Conservation (phyloP, 2,888 invertebrate species). For the Eristalis tenax region DNA sequence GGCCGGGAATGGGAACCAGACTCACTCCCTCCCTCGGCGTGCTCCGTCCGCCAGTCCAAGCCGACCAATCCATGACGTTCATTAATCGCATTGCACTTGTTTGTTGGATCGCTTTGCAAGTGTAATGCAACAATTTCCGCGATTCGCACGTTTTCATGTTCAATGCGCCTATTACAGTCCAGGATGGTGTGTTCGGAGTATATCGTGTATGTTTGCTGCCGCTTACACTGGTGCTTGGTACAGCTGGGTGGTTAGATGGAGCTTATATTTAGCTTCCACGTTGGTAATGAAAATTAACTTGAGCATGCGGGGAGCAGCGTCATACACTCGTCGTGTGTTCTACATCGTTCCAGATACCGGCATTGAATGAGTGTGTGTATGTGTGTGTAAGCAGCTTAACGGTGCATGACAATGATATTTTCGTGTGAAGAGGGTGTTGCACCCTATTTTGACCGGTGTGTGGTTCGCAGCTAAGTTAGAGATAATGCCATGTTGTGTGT, state of each 20-base stretch:
- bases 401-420: constrained; percentile 65
- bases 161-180: constrained; percentile 44
- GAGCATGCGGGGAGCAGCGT: constrained; percentile 23
- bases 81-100: constrained; percentile 64
- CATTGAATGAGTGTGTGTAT: background rate
- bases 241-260: background rate
- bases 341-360: constrained; percentile 21
- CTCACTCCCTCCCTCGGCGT: background rate
- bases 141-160: constrained; percentile 68
- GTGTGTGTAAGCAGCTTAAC: constrained; percentile 65
- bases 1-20: constrained; percentile 22
- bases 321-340: constrained; percentile 20
- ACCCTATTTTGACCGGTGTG: constrained; percentile 46
- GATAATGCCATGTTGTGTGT: constrained; percentile 56
- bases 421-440: constrained; percentile 70
- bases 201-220: background rate
- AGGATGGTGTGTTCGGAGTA: background rate
- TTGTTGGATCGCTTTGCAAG: constrained; percentile 43
- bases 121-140: constrained; percentile 62
- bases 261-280: constrained; percentile 56
- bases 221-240: background rate
- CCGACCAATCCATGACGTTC: background rate
- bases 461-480: constrained; percentile 38
- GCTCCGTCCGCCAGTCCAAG: too few species aligned
- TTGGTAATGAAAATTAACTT: constrained; percentile 52